Evolutionary conservation across 2,888 invertebrate species (phyloP), one percentile per base, ranked within the genome.

Genomic region (Nymphalis urticae): DNA sequence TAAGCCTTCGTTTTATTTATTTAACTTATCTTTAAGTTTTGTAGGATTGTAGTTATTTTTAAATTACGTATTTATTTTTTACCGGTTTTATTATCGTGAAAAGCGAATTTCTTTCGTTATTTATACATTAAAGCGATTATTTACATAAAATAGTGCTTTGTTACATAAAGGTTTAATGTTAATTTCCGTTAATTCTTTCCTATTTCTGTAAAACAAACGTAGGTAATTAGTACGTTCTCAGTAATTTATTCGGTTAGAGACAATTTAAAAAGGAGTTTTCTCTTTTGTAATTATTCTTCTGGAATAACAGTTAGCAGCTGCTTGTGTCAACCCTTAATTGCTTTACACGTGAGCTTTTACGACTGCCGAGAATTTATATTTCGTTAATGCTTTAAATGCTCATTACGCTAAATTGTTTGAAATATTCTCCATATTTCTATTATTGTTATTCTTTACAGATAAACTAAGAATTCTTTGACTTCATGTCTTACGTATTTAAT

Each of bases 181-280:
- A 69, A 72, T 64, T 68, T 16, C 42, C 48, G 48, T 48, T 62
- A 73, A 72, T 72, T 72, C 62, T 48, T 73, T 73, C 58, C 42
- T 64, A 64, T 64, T 64, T 61, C 27, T 60, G 48, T 48, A 60
- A 70, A 72, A 65, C 42, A 60, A 62, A 68, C 50, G 63, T 17
- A n/a, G 59, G 68, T 70, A 74, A 71, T 74, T 74, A 70, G 69
- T 61, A 70, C 62, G 47, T 70, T 73, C 70, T 58, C 64, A 70
- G 62, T 73, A 70, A 75, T 73, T 76, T 72, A 72, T 74, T 71
- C 62, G 50, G 70, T 66, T 64, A 71, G 68, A 68, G 71, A 72
- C 71, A 72, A 72, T 73, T 74, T 63, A 62, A 70, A 68, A 69
- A 60, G 53, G 63, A 66, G 56, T 69, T 66, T 68, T 71, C 63